Conservation (phyloP, 2,797 vertebrate species). For the Schizopygopsis malacanthus region DNA sequence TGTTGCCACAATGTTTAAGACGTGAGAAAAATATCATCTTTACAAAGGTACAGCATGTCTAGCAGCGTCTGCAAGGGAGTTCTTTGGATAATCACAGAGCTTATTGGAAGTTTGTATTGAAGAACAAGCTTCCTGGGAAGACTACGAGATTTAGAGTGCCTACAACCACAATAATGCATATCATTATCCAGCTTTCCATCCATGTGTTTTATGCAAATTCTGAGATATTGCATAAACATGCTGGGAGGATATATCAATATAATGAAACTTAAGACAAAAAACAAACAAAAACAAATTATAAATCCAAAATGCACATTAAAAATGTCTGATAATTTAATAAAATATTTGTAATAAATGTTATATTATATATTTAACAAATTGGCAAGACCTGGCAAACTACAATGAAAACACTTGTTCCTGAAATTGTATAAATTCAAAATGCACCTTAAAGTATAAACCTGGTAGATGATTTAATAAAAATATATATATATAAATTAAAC, state of each 20-base stretch:
- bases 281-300: not conserved
- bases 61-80: slow-evolving; percentile 8
- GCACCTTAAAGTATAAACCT: not conserved
- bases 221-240: not conserved
- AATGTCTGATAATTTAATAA: not conserved
- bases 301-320: slow-evolving; percentile 3
- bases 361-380: not conserved
- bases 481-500: not conserved
- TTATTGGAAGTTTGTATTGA: slow-evolving; percentile 34
- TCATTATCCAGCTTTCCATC: not conserved
- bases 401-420: not conserved
- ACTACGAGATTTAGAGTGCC: slow-evolving; percentile 23
- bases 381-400: not conserved
- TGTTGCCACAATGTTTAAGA: slow-evolving; percentile 39
- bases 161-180: slow-evolving; percentile 31
- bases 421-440: not conserved
- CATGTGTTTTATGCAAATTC: not conserved
- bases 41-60: slow-evolving; percentile 26
- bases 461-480: not conserved
- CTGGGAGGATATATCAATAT: not conserved
- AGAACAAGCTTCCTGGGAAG: slow-evolving; percentile 6
- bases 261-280: not conserved
- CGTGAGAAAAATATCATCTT: slow-evolving; percentile 38
- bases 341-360: not conserved
- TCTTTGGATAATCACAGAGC: slow-evolving; percentile 20